Conservation (phyloP, 2,888 invertebrate species). For the Troides aeacus region DNA sequence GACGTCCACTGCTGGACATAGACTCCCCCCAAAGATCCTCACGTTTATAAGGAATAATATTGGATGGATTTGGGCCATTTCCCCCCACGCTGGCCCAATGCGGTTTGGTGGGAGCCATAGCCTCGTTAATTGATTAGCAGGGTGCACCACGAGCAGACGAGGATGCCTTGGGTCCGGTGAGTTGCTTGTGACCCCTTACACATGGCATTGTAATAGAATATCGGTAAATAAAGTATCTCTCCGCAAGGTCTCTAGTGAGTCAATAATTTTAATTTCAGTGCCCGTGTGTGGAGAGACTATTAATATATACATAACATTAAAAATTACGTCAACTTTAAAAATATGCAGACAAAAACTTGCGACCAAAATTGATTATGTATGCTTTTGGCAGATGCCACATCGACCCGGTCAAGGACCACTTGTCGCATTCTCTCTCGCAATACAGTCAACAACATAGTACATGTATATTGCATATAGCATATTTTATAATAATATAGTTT, state of each 20-base stretch:
- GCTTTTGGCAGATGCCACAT: conserved; percentile 25
- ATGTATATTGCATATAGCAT: not conserved
- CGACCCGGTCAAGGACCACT: conserved; percentile 28
- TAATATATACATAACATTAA: not conserved
- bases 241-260: not conserved
- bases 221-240: too few relatives aligned
- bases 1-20: too few relatives aligned
- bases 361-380: conserved; percentile 24
- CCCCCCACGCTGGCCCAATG: too few relatives aligned
- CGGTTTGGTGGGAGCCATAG: too few relatives aligned
- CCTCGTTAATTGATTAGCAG: too few relatives aligned
- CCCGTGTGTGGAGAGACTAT: not conserved
- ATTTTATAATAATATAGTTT: conserved; percentile 4
- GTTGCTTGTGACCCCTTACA: too few relatives aligned
- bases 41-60: too few relatives aligned
- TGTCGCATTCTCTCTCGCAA: conserved; percentile 15
- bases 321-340: conserved; percentile 18
- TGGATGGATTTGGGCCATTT: too few relatives aligned
- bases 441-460: conserved; percentile 1
- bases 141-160: too few relatives aligned
- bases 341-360: conserved; percentile 25
- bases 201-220: too few relatives aligned
- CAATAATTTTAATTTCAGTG: not conserved
- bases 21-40: too few relatives aligned
- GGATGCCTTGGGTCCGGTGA: too few relatives aligned